phyloP scores from a whole-genome alignment of 2,888 invertebrate species.

The Callyntrura sp. region DNA sequence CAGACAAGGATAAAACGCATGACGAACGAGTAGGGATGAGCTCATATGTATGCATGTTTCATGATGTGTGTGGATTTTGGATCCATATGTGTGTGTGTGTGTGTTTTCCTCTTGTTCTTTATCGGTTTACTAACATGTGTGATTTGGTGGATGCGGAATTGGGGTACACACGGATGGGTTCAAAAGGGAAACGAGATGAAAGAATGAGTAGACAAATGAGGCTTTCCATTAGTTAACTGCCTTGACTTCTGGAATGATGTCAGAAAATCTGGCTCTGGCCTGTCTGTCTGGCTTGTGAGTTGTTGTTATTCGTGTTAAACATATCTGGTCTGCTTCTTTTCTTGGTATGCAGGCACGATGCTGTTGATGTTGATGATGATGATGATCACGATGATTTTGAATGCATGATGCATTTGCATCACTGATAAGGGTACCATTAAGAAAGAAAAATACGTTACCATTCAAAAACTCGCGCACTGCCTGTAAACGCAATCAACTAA shows the following conservation, averaged over 20 bases:
- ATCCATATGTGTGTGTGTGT: slow-evolving; percentile 43
- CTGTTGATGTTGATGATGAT: background rate
- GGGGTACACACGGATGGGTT: background rate
- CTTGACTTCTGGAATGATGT: background rate
- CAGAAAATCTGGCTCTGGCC: slow-evolving; percentile 16
- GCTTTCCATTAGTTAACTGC: slow-evolving; percentile 58
- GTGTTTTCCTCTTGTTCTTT: slow-evolving; percentile 57
- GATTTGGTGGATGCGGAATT: background rate
- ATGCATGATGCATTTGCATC: slow-evolving; percentile 48
- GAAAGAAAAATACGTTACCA: background rate
- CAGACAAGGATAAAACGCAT: slow-evolving; percentile 15
- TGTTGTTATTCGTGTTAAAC: background rate
- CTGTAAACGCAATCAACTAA: slow-evolving; percentile 12
- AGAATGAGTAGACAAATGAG: slow-evolving; percentile 65
- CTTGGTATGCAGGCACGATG: background rate
- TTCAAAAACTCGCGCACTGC: background rate
- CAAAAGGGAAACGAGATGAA: slow-evolving; percentile 22
- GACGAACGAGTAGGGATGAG: slow-evolving; percentile 46
- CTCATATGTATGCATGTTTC: slow-evolving; percentile 47
- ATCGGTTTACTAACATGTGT: slow-evolving; percentile 13
- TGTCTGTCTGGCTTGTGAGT: no score
- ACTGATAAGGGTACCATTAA: slow-evolving; percentile 1
- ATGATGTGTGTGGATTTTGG: slow-evolving; percentile 28
- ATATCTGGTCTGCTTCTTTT: background rate
- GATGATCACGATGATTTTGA: background rate